Evolutionary conservation across 2,888 invertebrate genomes (phyloP), one percentile per base, ranked within the genome.

Genomic region (Orthosia gothica): DNA sequence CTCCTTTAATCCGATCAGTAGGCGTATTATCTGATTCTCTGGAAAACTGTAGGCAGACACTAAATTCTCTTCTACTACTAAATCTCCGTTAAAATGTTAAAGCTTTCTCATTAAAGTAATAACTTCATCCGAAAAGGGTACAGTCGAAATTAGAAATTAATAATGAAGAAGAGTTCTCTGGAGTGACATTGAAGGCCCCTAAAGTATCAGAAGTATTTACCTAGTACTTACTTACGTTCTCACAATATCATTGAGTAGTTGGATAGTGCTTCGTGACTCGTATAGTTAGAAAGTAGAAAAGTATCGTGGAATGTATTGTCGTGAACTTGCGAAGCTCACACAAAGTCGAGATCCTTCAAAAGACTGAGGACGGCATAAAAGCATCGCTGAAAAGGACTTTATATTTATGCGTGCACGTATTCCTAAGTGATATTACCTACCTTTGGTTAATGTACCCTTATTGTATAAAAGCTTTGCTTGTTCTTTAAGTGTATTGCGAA

Each of bases 281-380:
- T 70, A 54, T 63, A 78, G 75, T 75, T 70, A 57, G 68, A 58
- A 58, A 78, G 61, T 75, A 62, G 64, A 66, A 63, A 78, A 32
- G 62, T 83, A 70, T 70, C 59, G 72, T 23, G 71, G 61, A 76
- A 79, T 75, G 80, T 84, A 80, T 84, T 84, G 84, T 84, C 74
- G 75, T 74, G 82, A 79, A 84, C 84, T 84, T 79, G 67, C 70
- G 63, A 79, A 63, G 76, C 74, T 74, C 74, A 69, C 81, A 75
- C 79, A 78, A 83, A 75, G 84, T 83, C 76, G 50, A 73, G 74
- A 65, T 84, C 61, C 79, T 70, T 82, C 74, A 74, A 82, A 83
- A 84, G 79, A 81, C 81, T 74, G 70, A 73, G 76, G 84, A 82
- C 26, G 76, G 71, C 64, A 76, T 83, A 69, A 82, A 83, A 76